These are phyloP conservation scores for Festucalex cinctus DNA, from an alignment of 2,113 vertebrate species.

Conservation along the genomic window DNA sequence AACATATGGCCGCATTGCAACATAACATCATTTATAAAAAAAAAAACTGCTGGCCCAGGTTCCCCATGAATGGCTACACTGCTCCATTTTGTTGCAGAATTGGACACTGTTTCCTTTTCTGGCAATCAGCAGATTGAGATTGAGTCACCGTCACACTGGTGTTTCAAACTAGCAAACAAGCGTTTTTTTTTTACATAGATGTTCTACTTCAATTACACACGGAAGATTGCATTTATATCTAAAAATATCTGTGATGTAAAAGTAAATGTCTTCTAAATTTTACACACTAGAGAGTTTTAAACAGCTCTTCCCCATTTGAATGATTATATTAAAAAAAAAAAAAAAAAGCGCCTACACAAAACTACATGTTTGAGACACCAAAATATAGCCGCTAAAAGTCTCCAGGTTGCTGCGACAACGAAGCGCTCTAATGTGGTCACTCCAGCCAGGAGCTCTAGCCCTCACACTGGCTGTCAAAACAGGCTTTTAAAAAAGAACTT, in stretches of 20 bases:
- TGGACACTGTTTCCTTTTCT: constrained; percentile 36
- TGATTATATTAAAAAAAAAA: no score
- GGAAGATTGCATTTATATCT: background rate
- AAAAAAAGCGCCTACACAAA: no score
- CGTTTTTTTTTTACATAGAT: background rate
- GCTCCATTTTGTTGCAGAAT: constrained; percentile 22
- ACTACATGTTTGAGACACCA: no score
- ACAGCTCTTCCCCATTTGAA: background rate
- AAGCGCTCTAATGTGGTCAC: no score
- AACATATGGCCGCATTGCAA: constrained; percentile 58
- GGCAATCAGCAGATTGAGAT: constrained; percentile 25
- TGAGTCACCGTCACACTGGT: constrained; percentile 17
- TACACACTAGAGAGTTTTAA: background rate
- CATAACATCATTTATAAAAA: constrained; percentile 33
- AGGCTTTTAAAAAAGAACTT: no score
- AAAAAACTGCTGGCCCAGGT: constrained; percentile 17
- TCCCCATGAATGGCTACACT: constrained; percentile 19
- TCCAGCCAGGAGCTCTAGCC: no score
- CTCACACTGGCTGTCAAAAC: no score
- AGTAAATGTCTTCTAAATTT: background rate
- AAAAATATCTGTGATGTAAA: background rate
- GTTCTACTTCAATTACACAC: background rate
- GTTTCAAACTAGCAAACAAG: constrained; percentile 6
- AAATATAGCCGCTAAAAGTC: no score
- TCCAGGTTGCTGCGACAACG: no score